Conservation (phyloP, 2,797 vertebrate genomes). For the Myripristis jacobus region DNA sequence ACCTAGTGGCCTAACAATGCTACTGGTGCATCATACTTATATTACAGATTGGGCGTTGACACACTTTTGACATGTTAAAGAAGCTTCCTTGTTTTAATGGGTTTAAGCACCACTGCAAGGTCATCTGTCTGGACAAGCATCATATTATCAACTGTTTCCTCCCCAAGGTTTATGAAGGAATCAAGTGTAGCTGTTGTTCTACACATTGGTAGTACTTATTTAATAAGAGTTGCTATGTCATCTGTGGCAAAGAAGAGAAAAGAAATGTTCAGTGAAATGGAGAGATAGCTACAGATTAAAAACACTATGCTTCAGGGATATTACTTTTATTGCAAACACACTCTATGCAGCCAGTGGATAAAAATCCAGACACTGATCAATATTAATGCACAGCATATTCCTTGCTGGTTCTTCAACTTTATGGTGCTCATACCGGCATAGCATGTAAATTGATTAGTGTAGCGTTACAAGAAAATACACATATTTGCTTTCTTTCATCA, state of each 20-base stretch:
- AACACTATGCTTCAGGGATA: constrained; percentile 34
- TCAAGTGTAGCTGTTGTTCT: too few relatives aligned
- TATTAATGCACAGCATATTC: constrained; percentile 21
- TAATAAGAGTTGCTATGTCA: too few relatives aligned
- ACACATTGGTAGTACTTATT: too few relatives aligned
- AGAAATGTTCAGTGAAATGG: background rate
- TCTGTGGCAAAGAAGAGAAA: too few relatives aligned
- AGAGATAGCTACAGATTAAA: constrained; percentile 9
- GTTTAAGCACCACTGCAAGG: constrained; percentile 17
- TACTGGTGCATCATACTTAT: too few relatives aligned
- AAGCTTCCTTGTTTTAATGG: constrained; percentile 21
- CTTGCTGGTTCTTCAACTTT: constrained; percentile 12
- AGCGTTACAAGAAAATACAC: constrained; percentile 19
- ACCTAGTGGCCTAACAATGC: too few relatives aligned
- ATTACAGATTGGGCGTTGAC: too few relatives aligned
- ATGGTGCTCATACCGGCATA: constrained; percentile 20
- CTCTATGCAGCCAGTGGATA: constrained; percentile 32
- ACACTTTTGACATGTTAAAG: background rate
- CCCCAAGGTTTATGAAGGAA: constrained; percentile 11
- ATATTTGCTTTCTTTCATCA: constrained; percentile 7
- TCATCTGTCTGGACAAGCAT: constrained; percentile 16
- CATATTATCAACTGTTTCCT: constrained; percentile 2
- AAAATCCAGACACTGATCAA: constrained; percentile 22
- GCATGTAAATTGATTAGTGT: constrained; percentile 17
- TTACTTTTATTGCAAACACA: constrained; percentile 18